Evolutionary conservation across 2,888 invertebrate species (phyloP), one percentile per base, ranked within the genome.

Genomic region (Drosophila neotestacea): DNA sequence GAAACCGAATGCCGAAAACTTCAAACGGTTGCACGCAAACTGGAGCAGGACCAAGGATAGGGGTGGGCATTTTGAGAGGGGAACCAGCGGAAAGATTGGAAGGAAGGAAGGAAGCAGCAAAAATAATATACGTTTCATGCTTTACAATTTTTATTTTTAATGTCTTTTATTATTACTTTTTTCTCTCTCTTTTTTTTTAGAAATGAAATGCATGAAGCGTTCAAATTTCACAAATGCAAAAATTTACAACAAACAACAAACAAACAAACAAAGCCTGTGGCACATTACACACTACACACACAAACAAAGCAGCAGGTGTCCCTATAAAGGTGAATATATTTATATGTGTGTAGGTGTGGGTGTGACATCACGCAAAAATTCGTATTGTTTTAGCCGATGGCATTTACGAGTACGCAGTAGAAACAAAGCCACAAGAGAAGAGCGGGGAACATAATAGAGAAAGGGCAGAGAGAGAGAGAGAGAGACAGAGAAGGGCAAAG

Each of bases 21-120:
- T 79, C 79, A 76, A 76, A 74, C 63, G 44, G 36, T 39, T 44
- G 64, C 71, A 83, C 77, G 81, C 67, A 64, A 76, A 63, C 65
- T 41, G 38, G 13, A 38, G 30, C 46, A 54, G 63, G 39, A 32
- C 30, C n/a, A 13, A 30, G 30, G n/a, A 13, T n/a, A 10, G 16
- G 22, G 34, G 22, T 22, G 1, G 34, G 11, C 27, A 27, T 27
- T 34, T 16, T 22, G 4, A 11, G 6, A 6, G 7, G 46, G 2
- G 22, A 13, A 1, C 4, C 13, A n/a, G 16, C 55, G 34, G 36
- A 36, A 41, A 13, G 22, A 9, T 13, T 38, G 39, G 27, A 47
- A 41, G 59, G 36, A 60, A 48, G 59, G 36, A 60, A 47, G 61
- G 70, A 58, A 75, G 48, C 52, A 58, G 46, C 50, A 74, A 60